Conservation (phyloP, 2,113 vertebrate species). For the Phylloscopus whistleri region DNA sequence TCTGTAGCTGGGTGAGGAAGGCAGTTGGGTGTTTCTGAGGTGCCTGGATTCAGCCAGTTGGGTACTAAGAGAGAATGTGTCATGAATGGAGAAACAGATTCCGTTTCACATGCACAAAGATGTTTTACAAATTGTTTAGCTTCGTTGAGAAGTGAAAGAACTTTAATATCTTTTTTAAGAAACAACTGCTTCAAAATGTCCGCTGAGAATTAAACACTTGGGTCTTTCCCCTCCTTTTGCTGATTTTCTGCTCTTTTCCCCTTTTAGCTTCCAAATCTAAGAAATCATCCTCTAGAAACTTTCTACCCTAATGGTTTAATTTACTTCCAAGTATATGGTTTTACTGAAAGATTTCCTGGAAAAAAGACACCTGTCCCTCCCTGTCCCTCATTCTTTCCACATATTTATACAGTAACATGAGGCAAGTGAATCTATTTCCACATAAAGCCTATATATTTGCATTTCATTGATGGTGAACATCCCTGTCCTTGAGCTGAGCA, state of each 20-base stretch:
- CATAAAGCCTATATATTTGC: not conserved
- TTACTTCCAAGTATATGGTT: not conserved
- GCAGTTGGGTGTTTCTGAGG: not conserved
- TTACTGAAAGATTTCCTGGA: not conserved
- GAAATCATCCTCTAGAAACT: not conserved
- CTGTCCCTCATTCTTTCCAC: not conserved
- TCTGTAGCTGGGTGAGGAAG: not conserved
- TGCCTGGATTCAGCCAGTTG: not conserved
- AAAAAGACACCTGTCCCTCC: not conserved
- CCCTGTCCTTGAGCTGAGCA: not conserved
- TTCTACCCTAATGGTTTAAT: not conserved
- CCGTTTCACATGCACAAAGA: fast-evolving
- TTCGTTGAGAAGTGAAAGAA: not conserved
- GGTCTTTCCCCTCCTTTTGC: not conserved
- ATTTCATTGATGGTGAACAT: fast-evolving
- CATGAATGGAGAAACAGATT: not conserved
- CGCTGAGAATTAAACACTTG: not conserved
- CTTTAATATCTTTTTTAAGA: not conserved
- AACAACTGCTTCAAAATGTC: not conserved
- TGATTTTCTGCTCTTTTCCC: not conserved
- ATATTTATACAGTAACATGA: not conserved
- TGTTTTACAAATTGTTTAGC: not conserved
- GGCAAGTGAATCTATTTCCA: not conserved
- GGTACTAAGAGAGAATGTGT: not conserved
- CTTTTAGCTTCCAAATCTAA: not conserved